Evolutionary conservation across 2,797 vertebrate species (phyloP), one percentile per base, ranked within the genome.

Genomic region (Diplodus sargus): DNA sequence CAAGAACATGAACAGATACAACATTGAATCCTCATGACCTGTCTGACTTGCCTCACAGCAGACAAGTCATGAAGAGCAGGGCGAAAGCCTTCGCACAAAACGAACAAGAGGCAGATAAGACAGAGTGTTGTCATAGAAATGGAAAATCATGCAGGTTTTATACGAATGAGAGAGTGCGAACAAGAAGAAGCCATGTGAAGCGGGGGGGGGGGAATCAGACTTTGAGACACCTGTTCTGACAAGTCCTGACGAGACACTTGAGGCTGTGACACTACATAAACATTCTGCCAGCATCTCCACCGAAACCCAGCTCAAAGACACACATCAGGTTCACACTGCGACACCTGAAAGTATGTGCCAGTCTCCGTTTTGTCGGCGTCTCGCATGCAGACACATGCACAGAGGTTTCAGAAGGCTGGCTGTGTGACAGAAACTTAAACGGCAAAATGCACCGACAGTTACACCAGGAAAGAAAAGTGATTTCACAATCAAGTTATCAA

Each of bases 171-270:
- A 54, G 42, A 34, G 53, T 9, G 43, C 11, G 51, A 78, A 79
- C 22, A 30, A 22, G 34, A 74, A 45, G 25, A 58, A 65, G 51
- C 11, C 23, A 69, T 60, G 64, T 62, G 43, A 74, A 68, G 73
- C 53, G 3, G 28, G 28, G 59, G 76, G 59, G 78, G 61, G n/a
- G n/a, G n/a, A n/a, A 70, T 80, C 66, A 66, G 56, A 61, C 78
- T 51, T 60, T 62, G 18, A 84, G 51, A 79, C 90, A 90, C 78
- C 84, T 85, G 82, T 76, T 85, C 80, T 74, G 79, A 89, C 89
- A 89, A 83, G 89, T 79, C 78, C 75, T 73, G 83, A 90, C 86
- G 86, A 82, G 78, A 83, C 78, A 82, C 74, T 67, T 3, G 34
- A 60, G 67, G 81, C 84, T 76, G 84, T 66, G 83, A 84, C 77